Evolutionary conservation across 2,888 invertebrate genomes (phyloP).

Genomic region (Harpalus rubripes): DNA sequence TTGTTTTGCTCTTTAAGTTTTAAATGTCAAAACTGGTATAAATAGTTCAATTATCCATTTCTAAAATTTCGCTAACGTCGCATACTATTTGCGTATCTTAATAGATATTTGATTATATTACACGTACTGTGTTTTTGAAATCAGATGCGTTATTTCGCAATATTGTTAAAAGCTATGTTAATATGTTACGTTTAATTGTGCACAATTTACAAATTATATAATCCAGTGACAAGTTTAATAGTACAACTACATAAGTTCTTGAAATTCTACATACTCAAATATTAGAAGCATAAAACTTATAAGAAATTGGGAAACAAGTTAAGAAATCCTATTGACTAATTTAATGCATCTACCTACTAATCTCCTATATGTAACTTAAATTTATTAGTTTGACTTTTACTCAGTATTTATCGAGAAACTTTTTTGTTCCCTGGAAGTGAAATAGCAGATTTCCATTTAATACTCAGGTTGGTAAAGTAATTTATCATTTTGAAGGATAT

Average conservation of each 20-base stretch:
- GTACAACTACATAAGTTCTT: not conserved
- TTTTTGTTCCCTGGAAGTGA: slow-evolving; percentile 6
- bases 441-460: slow-evolving; percentile 12
- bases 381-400: slow-evolving; percentile 43
- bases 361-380: slow-evolving; percentile 30
- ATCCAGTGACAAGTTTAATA: slow-evolving; percentile 10
- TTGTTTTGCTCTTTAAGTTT: slow-evolving; percentile 20
- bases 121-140: too few relatives aligned
- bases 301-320: slow-evolving; percentile 23
- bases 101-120: too few relatives aligned
- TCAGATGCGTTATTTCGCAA: too few relatives aligned
- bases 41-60: not conserved
- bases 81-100: too few relatives aligned
- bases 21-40: not conserved
- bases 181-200: too few relatives aligned
- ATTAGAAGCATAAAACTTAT: not conserved
- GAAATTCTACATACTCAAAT: not conserved
- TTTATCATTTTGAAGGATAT: slow-evolving; percentile 29
- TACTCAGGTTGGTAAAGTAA: not conserved
- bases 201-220: slow-evolving; percentile 6
- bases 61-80: not conserved
- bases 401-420: slow-evolving; percentile 7
- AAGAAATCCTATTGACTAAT: slow-evolving; percentile 6
- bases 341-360: slow-evolving; percentile 17
- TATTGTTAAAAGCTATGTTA: too few relatives aligned